A percentile compares a stretch with the other conserved stretches of the same genome.
Evolutionary conservation across 2,888 invertebrate genomes (phyloP).

Genomic region (Eupithecia dodoneata): DNA sequence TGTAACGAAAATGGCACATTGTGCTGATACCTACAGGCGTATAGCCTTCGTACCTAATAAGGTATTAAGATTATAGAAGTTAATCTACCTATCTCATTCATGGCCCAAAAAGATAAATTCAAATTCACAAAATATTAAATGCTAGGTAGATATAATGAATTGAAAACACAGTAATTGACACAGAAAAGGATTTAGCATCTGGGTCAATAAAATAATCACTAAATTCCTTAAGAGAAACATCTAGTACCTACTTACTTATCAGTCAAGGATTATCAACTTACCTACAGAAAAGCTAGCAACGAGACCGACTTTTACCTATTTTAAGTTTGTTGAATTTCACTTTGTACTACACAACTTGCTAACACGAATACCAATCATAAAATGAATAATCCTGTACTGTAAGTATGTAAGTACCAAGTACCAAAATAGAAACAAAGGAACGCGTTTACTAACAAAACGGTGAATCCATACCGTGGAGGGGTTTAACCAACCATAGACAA

Average conservation of each 20-base stretch:
- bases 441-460: not conserved
- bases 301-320: not conserved
- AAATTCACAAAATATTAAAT: too few species aligned
- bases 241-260: not conserved
- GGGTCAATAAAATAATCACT: not conserved
- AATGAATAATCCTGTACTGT: not conserved
- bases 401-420: too few species aligned
- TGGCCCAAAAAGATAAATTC: not conserved
- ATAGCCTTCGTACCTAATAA: too few species aligned
- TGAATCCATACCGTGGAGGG: not conserved
- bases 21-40: too few species aligned
- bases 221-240: not conserved
- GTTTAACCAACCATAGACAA: slow-evolving; percentile 21
- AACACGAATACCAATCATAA: not conserved
- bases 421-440: not conserved
- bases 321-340: not conserved
- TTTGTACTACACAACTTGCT: not conserved
- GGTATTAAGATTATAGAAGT: not conserved
- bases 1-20: too few species aligned
- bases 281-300: not conserved
- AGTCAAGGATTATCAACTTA: not conserved
- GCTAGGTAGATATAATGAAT: too few species aligned
- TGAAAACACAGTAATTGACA: too few species aligned
- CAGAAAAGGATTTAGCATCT: too few species aligned
- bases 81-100: not conserved